phyloP scores from a whole-genome alignment of 2,113 vertebrate species.

The Martes martes region DNA sequence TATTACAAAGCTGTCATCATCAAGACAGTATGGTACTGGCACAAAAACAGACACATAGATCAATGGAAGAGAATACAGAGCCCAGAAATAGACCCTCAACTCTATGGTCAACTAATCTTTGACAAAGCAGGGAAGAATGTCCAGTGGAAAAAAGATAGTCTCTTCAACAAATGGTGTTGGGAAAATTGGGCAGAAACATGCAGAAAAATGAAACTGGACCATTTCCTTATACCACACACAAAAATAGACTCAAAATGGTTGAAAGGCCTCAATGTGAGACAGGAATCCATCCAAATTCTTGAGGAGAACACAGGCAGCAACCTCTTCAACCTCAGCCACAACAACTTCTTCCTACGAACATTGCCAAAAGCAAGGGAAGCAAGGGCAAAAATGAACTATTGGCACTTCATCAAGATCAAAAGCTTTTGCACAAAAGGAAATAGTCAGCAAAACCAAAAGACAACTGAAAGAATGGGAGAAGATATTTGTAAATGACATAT shows the following conservation, averaged over 20 bases:
- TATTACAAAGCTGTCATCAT: too few species aligned
- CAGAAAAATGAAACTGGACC: neutral
- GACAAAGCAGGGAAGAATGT: too few species aligned
- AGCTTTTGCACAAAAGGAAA: neutral
- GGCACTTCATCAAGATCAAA: neutral
- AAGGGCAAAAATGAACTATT: neutral
- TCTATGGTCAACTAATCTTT: too few species aligned
- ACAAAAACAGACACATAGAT: too few species aligned
- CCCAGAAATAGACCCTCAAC: too few species aligned
- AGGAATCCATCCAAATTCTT: too few species aligned
- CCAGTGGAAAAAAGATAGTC: neutral
- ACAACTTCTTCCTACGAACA: too few species aligned
- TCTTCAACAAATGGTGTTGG: neutral
- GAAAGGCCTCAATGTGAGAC: too few species aligned
- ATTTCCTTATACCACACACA: neutral
- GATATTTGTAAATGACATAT: neutral
- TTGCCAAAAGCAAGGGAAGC: neutral
- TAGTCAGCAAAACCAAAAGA: neutral
- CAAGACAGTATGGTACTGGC: too few species aligned
- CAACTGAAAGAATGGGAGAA: neutral
- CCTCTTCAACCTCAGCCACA: too few species aligned
- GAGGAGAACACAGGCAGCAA: too few species aligned
- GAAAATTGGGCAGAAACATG: neutral
- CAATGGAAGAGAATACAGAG: too few species aligned
- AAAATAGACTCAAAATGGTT: neutral